Base-by-base conservation (phyloP, 1,140 invertebrate genomes). In the Ceratosolen solmsi region DNA sequence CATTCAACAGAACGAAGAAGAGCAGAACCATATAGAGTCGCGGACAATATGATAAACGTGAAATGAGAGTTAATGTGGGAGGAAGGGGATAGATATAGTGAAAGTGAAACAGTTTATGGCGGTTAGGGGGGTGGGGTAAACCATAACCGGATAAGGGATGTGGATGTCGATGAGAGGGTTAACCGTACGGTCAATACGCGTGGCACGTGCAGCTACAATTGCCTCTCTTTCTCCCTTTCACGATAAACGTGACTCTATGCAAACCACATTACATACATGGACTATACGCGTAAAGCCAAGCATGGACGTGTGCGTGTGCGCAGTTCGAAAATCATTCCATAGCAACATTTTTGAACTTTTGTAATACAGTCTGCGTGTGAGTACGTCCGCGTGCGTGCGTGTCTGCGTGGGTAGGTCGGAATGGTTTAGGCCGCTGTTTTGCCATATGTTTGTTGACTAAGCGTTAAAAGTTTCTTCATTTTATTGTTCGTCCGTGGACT, bases 131-230 rank as follows among this genome's bases (percentile, higher is more conserved):
- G 22, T 4, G 38, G 54, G 60, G 4, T 54, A 38, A 51, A 75
- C 33, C 36, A 75, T 75, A 75, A 74, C 41, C 51, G 41, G 54
- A 41, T 77, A 72, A 33, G n/a, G 54, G 11, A 56, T 2, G 54
- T 49, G 27, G 22, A 51, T 72, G 74, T 58, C 41, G 56, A 58
- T 25, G 46, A 82, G 51, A 80, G 58, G 82, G 60, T 82, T 65
- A 77, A 74, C 58, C 80, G 54, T 76, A 71, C 27, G 63, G 80
- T 70, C 80, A 76, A 82, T 82, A 82, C 74, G 80, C 74, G 33
- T 22, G 27, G 79, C 84, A 84, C 83, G 72, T 84, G 65, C 60
- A 70, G 17, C 70, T 73, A 41, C 82, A 76, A 85, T 84, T 84
- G 30, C 46, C 70, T 33, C 77, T 41, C 63, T 33, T 60, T 74